Conservation (phyloP, 2,113 vertebrate genomes). For the Gopherus evgoodei region DNA sequence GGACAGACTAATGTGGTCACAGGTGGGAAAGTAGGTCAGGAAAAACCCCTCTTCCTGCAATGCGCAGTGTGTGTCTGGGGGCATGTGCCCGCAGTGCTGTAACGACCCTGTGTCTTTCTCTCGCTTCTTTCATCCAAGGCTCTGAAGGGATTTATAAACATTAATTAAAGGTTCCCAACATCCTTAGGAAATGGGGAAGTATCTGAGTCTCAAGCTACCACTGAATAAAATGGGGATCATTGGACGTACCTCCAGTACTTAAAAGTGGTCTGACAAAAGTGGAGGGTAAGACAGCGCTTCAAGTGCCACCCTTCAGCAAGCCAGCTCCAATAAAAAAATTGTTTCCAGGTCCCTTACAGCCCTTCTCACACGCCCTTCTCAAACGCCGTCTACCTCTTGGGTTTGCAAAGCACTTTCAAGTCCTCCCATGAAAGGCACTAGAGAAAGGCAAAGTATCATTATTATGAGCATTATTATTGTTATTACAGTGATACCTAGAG, state of each 20-base stretch:
- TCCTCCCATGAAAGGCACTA: neutral
- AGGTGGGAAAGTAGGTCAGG: conserved; percentile 66
- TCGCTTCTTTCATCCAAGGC: conserved; percentile 27
- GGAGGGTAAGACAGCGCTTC: neutral
- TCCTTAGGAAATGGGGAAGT: neutral
- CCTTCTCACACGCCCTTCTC: too few relatives aligned
- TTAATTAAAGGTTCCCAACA: neutral
- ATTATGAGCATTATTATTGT: neutral
- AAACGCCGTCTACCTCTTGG: neutral
- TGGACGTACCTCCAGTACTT: neutral
- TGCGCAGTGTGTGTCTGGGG: neutral
- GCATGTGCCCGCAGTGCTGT: neutral
- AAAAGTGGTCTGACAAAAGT: neutral
- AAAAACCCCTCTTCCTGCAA: conserved; percentile 14
- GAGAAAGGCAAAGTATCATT: neutral
- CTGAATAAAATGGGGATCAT: neutral
- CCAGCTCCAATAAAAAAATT: neutral
- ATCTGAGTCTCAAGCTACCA: neutral
- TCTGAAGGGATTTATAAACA: neutral
- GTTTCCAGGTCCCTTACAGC: neutral
- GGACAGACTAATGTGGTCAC: neutral
- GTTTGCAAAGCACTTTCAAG: neutral
- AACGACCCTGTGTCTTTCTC: neutral
- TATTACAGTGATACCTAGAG: neutral
- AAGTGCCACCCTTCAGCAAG: neutral